Evolutionary conservation across 1,140 invertebrate genomes (phyloP).

Genomic region (Bombus balteatus): DNA sequence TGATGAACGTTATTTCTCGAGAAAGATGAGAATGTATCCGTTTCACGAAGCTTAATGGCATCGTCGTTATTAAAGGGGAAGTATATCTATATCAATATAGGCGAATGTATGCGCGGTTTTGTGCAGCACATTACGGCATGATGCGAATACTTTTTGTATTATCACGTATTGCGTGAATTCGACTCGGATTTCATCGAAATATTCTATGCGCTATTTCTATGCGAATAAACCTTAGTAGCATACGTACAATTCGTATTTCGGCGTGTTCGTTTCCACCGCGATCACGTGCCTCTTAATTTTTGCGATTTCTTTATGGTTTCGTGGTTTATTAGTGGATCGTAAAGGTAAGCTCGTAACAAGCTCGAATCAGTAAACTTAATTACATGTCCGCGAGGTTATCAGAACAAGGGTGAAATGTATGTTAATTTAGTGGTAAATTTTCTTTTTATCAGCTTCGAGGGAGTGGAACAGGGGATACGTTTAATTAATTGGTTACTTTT

Average conservation of each 20-base stretch:
- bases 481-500: not conserved
- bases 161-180: not conserved
- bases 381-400: too few species aligned
- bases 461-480: not conserved
- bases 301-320: too few species aligned
- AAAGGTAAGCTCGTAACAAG: not conserved
- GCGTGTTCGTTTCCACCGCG: too few species aligned
- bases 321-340: not conserved
- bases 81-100: not conserved
- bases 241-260: not conserved
- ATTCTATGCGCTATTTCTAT: not conserved
- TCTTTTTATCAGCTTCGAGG: not conserved
- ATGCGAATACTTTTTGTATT: not conserved
- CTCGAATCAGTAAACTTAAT: not conserved
- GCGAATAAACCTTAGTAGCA: not conserved
- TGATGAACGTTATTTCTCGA: not conserved
- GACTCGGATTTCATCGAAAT: constrained; percentile 2
- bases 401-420: too few species aligned
- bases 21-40: not conserved
- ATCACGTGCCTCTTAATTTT: not conserved
- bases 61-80: not conserved
- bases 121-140: not conserved
- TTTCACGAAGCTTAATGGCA: not conserved
- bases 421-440: not conserved
- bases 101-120: not conserved